These are phyloP conservation scores for Liasis olivaceus DNA, from an alignment of 2,797 vertebrate genomes.

Conservation along the genomic window DNA sequence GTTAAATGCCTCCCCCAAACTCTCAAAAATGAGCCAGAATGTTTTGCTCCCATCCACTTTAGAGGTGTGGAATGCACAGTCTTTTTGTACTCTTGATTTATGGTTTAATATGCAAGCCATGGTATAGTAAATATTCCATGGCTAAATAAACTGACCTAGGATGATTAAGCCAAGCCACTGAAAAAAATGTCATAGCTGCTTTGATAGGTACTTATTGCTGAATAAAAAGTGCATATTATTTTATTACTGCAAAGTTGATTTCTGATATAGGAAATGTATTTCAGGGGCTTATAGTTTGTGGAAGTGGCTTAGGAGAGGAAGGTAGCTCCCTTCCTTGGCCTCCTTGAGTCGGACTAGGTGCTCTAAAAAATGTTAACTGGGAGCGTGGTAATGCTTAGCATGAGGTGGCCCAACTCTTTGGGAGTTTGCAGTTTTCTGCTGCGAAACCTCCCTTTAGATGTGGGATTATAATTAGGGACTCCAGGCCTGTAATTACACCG, in stretches of 20 bases:
- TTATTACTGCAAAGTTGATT: neutral
- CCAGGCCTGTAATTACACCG: slow-evolving; percentile 71
- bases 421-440: slow-evolving; percentile 48
- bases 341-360: neutral
- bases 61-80: no score
- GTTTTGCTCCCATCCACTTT: no score
- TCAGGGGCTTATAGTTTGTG: neutral
- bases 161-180: no score
- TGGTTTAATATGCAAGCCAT: no score
- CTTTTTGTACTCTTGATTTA: no score
- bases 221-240: neutral
- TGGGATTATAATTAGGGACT: slow-evolving; percentile 73
- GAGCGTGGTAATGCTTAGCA: neutral
- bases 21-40: no score
- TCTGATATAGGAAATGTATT: neutral
- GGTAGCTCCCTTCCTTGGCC: accelerated
- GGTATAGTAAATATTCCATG: no score
- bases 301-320: accelerated
- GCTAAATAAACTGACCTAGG: no score
- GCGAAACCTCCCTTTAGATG: slow-evolving; percentile 63
- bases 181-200: neutral
- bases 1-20: no score
- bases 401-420: slow-evolving; percentile 38
- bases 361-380: neutral
- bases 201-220: neutral